These are phyloP conservation scores for Brachyistius frenatus DNA, from an alignment of 2,113 vertebrate species.

Conservation along the genomic window DNA sequence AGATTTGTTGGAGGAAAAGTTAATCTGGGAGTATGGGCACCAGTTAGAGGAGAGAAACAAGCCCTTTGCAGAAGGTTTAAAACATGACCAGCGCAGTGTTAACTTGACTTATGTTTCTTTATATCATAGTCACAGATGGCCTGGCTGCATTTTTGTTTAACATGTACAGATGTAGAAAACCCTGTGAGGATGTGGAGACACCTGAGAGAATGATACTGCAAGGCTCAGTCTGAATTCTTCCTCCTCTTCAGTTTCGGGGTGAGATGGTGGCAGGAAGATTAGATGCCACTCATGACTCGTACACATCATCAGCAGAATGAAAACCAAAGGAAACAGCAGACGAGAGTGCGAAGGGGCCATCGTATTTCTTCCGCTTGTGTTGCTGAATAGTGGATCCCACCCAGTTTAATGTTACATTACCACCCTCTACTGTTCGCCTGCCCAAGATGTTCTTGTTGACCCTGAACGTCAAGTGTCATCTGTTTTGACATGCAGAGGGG, in stretches of 20 bases:
- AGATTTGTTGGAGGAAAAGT: not conserved
- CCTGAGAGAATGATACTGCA: not conserved
- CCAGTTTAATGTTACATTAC: constrained; percentile 66
- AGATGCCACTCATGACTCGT: not conserved
- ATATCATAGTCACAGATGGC: not conserved
- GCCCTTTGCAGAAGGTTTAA: not conserved
- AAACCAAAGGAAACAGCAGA: not conserved
- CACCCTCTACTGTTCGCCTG: constrained; percentile 74
- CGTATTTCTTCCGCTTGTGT: not conserved
- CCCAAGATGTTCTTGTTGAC: constrained; percentile 59
- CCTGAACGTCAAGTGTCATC: constrained; percentile 56
- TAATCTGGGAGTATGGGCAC: not conserved
- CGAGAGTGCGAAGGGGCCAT: not conserved
- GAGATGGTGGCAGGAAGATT: not conserved
- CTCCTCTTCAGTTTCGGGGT: not conserved
- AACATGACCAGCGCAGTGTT: not conserved
- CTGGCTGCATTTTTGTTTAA: not conserved
- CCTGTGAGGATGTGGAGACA: not conserved
- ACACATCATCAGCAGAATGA: not conserved
- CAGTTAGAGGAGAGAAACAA: not conserved
- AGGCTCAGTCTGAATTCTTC: not conserved
- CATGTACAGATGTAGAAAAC: not conserved
- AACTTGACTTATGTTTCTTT: not conserved
- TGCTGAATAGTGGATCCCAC: constrained; percentile 12
- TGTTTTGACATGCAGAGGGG: not conserved